phyloP scores from a whole-genome alignment of 2,797 vertebrate genomes.

The Agapornis canus region DNA sequence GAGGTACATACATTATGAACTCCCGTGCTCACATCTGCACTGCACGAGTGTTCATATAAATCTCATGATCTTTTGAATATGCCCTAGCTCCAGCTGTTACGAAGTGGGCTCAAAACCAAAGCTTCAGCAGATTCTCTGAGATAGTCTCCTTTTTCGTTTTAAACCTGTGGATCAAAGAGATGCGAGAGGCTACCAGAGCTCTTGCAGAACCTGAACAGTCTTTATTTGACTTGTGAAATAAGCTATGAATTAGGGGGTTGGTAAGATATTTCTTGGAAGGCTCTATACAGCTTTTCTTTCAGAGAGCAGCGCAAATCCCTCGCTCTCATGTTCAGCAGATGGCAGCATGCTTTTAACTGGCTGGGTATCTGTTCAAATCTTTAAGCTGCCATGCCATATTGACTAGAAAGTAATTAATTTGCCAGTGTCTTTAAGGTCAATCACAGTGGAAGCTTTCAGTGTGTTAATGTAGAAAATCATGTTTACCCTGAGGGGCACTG shows the following conservation, averaged over 20 bases:
- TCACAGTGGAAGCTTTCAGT: conserved; percentile 8
- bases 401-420: conserved; percentile 40
- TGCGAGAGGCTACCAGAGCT: rapidly evolving
- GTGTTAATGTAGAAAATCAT: neutral
- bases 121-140: neutral
- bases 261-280: neutral
- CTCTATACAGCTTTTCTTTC: neutral
- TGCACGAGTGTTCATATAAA: neutral
- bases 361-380: neutral
- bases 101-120: neutral
- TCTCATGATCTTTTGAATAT: neutral
- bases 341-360: conserved; percentile 18
- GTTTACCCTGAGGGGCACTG: neutral
- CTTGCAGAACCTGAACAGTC: neutral
- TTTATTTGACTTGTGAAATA: neutral
- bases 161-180: neutral
- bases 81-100: neutral
- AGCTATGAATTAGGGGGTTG: neutral
- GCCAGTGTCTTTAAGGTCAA: conserved; percentile 44
- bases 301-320: neutral
- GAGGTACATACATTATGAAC: neutral
- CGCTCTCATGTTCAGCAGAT: conserved; percentile 42
- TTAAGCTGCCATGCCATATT: conserved; percentile 12
- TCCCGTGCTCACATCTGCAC: neutral
- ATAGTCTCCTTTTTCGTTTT: neutral